Conservation (phyloP, 2,113 vertebrate genomes). For the Symphodus melops region DNA sequence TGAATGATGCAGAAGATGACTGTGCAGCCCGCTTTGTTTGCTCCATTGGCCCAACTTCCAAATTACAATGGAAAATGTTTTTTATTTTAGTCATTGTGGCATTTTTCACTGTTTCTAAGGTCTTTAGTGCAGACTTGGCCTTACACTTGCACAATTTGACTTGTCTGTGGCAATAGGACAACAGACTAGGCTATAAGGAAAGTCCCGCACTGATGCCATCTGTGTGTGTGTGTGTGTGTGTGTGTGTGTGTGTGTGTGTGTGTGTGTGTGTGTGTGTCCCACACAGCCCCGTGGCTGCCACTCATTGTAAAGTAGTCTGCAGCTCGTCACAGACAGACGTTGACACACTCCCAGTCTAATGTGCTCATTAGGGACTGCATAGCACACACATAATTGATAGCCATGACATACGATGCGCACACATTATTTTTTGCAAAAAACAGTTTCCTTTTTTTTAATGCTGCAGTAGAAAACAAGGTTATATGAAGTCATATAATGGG, state of each 20-base stretch:
- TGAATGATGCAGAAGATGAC: slow-evolving; percentile 10
- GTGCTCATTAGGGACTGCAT: slow-evolving; percentile 91
- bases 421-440: slow-evolving; percentile 96
- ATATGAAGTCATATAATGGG: slow-evolving; percentile 99
- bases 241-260: slow-evolving; percentile 8
- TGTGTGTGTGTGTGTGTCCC: slow-evolving; percentile 72
- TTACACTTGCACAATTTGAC: slow-evolving; percentile 3
- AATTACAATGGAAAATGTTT: neutral
- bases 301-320: slow-evolving; percentile 87
- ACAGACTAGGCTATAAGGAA: slow-evolving; percentile 42
- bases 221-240: slow-evolving; percentile 35
- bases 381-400: slow-evolving; percentile 82
- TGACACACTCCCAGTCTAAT: slow-evolving; percentile 92
- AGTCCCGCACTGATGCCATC: slow-evolving; percentile 47
- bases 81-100: neutral
- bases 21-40: slow-evolving; percentile 19
- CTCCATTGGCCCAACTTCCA: neutral
- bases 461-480: slow-evolving; percentile 99
- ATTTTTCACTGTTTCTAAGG: slow-evolving; percentile 4
- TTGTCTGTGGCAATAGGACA: slow-evolving; percentile 14
- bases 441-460: slow-evolving; percentile 97
- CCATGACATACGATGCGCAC: slow-evolving; percentile 74
- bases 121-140: neutral
- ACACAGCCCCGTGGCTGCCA: slow-evolving; percentile 87
- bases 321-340: slow-evolving; percentile 88